Base-by-base conservation (phyloP, 2,797 vertebrate genomes). In the Enteromius viviparus region DNA sequence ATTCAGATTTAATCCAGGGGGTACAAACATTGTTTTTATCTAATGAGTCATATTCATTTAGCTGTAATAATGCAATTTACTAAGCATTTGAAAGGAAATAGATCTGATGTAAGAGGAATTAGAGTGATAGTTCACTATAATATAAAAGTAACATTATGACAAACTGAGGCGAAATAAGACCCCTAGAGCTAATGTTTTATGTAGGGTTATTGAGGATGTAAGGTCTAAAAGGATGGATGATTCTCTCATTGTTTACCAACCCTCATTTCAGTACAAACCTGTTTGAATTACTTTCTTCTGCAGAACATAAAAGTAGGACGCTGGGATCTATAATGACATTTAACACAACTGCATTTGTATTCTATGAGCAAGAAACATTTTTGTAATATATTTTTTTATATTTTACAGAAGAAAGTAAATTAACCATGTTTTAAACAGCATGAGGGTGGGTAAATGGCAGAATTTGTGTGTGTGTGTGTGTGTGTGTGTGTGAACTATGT, bases 51-150 rank as follows among this genome's bases (percentile, higher is more conserved):
- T 37, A 49, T 49, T 32, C 4, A 72, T 62, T 60, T 34, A 72
- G 40, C 55, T 47, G 19, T 49, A 72, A 47, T 45, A 80, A 32
- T 45, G 7, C 17, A 55, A 78, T 58, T 58, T 19, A 69, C 49
- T 12, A 70, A 68, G 17, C 29, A 51, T 53, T 68, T 51, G 11
- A 23, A 21, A 9, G 51, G 3, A 55, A 74, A 74, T 34, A 34
- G 29, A 55, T 55, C 19, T 74, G 6, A 14, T 51, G 17, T 51
- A 51, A 72, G 17, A 32, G 17, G 47, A 53, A 29, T 34, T 21
- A 53, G 11, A 74, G 11, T 29, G 10, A 14, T 74, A 53, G 47
- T 21, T 72, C 47, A 34, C 70, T 12, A 34, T 32, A 53, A 74
- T 34, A 5, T 21, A 64, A 64, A 32, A 32, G 15, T 32, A 32